Conservation (phyloP, 2,113 vertebrate genomes). For the Oncorhynchus keta region DNA sequence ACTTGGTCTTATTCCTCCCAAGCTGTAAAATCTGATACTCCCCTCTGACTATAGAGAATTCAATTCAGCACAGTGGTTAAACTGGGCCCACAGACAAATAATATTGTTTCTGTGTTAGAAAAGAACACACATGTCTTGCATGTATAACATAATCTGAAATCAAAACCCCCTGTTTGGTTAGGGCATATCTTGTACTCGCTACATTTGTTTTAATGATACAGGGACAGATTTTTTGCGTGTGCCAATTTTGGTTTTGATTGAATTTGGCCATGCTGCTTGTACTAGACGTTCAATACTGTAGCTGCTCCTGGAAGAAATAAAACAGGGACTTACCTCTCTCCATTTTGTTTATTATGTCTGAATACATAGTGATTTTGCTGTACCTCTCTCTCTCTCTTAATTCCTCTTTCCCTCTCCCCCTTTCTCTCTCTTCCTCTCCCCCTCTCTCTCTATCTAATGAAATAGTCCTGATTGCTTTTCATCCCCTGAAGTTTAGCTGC, state of each 20-base stretch:
- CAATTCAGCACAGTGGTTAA: constrained; percentile 49
- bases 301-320: background rate
- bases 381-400: constrained; percentile 12
- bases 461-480: constrained; percentile 58
- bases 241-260: constrained; percentile 21
- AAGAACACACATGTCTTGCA: background rate
- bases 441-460: constrained; percentile 25
- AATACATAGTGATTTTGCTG: constrained; percentile 48
- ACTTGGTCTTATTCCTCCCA: constrained; percentile 60
- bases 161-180: too few relatives aligned
- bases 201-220: background rate
- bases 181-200: background rate
- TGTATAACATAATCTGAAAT: too few relatives aligned
- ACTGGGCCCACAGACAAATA: background rate
- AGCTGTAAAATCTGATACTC: constrained; percentile 54
- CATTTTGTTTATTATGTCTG: constrained; percentile 34
- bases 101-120: too few relatives aligned
- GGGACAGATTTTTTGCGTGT: constrained; percentile 8
- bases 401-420: background rate
- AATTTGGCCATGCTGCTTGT: constrained; percentile 27
- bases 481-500: constrained; percentile 42
- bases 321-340: too few relatives aligned
- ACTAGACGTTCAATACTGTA: constrained; percentile 15
- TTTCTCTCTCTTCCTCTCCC: background rate
- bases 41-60: constrained; percentile 24